Base-by-base conservation (phyloP, 1,140 invertebrate genomes). In the Drosophila nasuta region DNA sequence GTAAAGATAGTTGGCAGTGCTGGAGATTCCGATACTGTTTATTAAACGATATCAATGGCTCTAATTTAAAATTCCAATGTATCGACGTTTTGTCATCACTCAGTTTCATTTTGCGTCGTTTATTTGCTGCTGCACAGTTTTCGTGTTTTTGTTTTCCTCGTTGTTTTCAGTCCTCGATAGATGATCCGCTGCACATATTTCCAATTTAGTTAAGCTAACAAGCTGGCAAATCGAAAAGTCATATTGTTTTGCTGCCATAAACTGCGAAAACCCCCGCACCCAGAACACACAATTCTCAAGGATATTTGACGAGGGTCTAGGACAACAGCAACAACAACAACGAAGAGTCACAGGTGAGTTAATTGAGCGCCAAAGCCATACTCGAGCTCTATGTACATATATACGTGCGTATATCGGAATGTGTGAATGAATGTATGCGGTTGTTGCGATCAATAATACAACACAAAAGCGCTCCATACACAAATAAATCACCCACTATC, bases 91-190 rank as follows among this genome's bases (percentile, higher is more conserved):
- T 56, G 66, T 46, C 72, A 70, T 70, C 72, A 41, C 58, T 63
- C 35, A 15, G 74, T 60, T 67, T 76, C 70, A 57, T 77, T 73
- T 73, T 77, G 75, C 60, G 59, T 77, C 62, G 70, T 71, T 72
- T 65, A 68, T 58, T 43, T 77, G 60, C 68, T 54, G 51, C 60
- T 46, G n/a, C 59, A 45, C 45, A 59, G 57, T 68, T 72, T 25
- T 67, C 52, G 70, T 68, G 60, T 65, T 75, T 75, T 65, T 70
- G 59, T 75, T 71, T 71, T 71, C 59, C 43, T 60, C 30, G 25
- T 52, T 75, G 57, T 64, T 75, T 64, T 56, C 17, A 62, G 28
- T 68, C 51, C 57, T 68, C 56, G 41, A 54, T 62, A 62, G 60
- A 74, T 72, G 60, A 59, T 45, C 48, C 54, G 17, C 51, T 71